These are phyloP conservation scores for Caenorhabditis sp. DNA, from an alignment of 2,888 invertebrate species.

Conservation along the genomic window DNA sequence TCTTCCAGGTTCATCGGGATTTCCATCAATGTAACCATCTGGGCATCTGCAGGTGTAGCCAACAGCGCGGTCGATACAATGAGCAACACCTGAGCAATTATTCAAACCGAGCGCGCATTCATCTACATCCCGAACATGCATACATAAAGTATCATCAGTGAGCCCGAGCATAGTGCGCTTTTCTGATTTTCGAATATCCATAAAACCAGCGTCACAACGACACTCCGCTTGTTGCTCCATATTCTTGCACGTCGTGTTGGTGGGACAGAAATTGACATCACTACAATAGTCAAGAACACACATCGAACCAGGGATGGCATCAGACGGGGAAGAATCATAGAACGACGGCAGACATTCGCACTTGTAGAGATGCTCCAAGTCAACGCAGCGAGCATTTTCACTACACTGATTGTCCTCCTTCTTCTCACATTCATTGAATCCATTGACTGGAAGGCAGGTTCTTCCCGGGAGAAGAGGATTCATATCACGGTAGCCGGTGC, in stretches of 20 bases:
- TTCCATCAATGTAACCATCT: constrained; percentile 67
- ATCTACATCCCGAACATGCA: constrained; percentile 67
- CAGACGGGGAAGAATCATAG: constrained; percentile 65
- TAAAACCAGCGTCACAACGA: constrained; percentile 88
- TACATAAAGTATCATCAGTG: constrained; percentile 60
- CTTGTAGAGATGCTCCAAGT: constrained; percentile 69
- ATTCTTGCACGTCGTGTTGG: constrained; percentile 89
- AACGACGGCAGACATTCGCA: constrained; percentile 69
- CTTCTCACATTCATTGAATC: constrained; percentile 70
- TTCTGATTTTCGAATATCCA: constrained; percentile 74
- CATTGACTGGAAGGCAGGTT: constrained; percentile 64
- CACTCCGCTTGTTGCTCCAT: constrained; percentile 88
- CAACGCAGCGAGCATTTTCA: constrained; percentile 69
- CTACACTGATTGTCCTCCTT: constrained; percentile 61
- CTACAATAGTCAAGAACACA: constrained; percentile 69
- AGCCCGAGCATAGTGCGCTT: constrained; percentile 60
- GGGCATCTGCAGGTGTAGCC: constrained; percentile 70
- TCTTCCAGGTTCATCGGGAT: constrained; percentile 66
- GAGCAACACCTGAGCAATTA: constrained; percentile 70
- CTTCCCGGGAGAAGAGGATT: constrained; percentile 68
- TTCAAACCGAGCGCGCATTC: constrained; percentile 70
- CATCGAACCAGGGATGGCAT: constrained; percentile 55
- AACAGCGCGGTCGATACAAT: constrained; percentile 65
- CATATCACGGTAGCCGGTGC: constrained; percentile 63
- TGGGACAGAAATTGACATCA: constrained; percentile 81